A percentile compares a stretch with the other conserved stretches of the same genome.
These are phyloP conservation scores for Enteromius afrohamiltoni DNA, from an alignment of 2,797 vertebrate genomes.

Conservation along the genomic window DNA sequence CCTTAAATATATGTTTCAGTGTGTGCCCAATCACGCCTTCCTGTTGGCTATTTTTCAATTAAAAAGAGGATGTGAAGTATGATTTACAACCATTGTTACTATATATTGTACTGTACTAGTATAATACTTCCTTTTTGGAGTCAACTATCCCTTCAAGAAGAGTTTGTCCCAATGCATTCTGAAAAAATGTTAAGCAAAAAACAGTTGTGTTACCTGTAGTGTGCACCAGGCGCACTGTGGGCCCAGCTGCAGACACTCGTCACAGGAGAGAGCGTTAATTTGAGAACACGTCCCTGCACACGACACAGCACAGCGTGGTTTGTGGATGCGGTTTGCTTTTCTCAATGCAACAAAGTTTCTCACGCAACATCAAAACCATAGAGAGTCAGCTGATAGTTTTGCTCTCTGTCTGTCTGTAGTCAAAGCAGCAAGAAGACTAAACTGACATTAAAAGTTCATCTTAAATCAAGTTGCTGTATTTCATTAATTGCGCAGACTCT, in stretches of 20 bases:
- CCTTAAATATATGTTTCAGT: not conserved
- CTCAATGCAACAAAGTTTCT: slow-evolving; percentile 40
- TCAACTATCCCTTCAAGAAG: not conserved
- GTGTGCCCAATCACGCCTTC: not conserved
- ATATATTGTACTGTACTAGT: not conserved
- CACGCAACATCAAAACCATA: slow-evolving; percentile 18
- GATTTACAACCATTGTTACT: not conserved
- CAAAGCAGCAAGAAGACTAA: not conserved
- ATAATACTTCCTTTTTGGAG: not conserved
- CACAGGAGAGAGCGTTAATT: slow-evolving; percentile 84
- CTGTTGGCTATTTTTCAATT: not conserved
- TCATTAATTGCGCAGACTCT: not conserved
- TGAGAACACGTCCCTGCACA: slow-evolving; percentile 83
- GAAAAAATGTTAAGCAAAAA: not conserved
- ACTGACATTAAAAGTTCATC: not conserved
- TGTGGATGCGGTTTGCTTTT: slow-evolving; percentile 34
- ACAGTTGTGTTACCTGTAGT: slow-evolving; percentile 85
- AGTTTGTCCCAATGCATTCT: not conserved
- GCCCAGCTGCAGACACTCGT: slow-evolving; percentile 88
- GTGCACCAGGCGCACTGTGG: slow-evolving; percentile 93
- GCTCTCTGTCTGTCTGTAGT: slow-evolving; percentile 6
- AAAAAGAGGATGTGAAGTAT: not conserved
- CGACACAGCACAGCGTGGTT: slow-evolving; percentile 29
- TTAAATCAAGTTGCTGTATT: not conserved
- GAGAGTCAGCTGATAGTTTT: slow-evolving; percentile 50